Percentiles rank a stretch among this genome's conserved stretches.
Conservation (phyloP, 2,888 invertebrate genomes). For the Hylaea fasciaria region DNA sequence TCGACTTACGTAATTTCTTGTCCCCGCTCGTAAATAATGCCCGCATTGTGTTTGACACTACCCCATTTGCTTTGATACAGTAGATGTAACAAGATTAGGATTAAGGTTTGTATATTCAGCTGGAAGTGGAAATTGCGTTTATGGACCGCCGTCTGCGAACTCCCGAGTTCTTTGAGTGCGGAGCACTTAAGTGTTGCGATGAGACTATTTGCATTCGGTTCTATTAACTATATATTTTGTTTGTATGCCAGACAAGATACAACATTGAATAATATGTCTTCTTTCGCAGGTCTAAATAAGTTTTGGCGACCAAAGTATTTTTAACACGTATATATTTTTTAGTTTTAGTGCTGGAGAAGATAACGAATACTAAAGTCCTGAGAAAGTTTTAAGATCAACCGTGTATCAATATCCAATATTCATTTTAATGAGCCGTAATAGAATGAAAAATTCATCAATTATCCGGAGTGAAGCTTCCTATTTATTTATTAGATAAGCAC, state of each 20-base stretch:
- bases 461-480: background rate
- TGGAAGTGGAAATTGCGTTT: constrained; percentile 14
- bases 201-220: constrained; percentile 11
- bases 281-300: background rate
- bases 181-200: constrained; percentile 16
- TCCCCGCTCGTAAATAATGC: constrained; percentile 36
- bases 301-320: too few relatives aligned
- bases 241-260: constrained; percentile 10
- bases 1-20: constrained; percentile 16
- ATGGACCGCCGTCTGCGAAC: constrained; percentile 7
- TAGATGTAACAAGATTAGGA: constrained; percentile 36
- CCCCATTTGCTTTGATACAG: constrained; percentile 37
- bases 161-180: constrained; percentile 12
- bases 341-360: too few relatives aligned
- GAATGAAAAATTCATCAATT: background rate
- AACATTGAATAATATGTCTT: background rate
- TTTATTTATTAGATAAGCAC: constrained; percentile 1
- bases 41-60: constrained; percentile 41
- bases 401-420: too few relatives aligned
- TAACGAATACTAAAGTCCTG: too few relatives aligned
- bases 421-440: background rate
- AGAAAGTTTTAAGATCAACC: too few relatives aligned
- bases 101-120: constrained; percentile 15
- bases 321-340: too few relatives aligned
- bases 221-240: constrained; percentile 9